Percentiles rank a stretch among this genome's conserved stretches.
These are phyloP conservation scores for Corythornis madagascariensis DNA, from an alignment of 2,113 vertebrate species.

Conservation along the genomic window DNA sequence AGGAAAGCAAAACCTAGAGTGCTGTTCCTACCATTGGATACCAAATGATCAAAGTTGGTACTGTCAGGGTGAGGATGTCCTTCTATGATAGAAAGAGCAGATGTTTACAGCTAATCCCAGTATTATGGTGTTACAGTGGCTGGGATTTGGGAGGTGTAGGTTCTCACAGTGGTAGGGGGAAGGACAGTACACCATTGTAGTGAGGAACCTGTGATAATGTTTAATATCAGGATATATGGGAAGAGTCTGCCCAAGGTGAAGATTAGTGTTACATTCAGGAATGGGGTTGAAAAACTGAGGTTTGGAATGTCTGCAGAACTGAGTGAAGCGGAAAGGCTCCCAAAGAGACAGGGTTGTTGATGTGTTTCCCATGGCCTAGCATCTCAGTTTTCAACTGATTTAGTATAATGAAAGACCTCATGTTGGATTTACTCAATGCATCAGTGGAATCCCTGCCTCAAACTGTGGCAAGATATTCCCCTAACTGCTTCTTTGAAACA, in stretches of 20 bases:
- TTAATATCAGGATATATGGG: not conserved
- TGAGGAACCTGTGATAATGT: not conserved
- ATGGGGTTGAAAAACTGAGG: not conserved
- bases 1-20: not conserved
- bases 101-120: not conserved
- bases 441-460: not conserved
- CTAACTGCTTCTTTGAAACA: not conserved
- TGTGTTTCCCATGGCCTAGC: not conserved
- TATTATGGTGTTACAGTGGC: not conserved
- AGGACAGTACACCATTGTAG: not conserved
- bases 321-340: not conserved
- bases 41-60: not conserved
- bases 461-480: not conserved
- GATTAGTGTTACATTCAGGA: not conserved
- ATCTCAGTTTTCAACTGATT: not conserved
- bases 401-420: not conserved
- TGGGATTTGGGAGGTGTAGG: not conserved
- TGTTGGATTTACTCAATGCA: not conserved
- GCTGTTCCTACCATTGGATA: not conserved
- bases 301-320: not conserved
- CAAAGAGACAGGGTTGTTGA: not conserved
- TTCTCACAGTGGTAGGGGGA: not conserved
- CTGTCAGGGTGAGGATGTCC: not conserved
- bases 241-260: not conserved
- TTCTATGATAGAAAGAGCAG: not conserved